These are phyloP conservation scores for Scartelaos histophorus DNA, from an alignment of 2,113 vertebrate genomes.

Conservation along the genomic window DNA sequence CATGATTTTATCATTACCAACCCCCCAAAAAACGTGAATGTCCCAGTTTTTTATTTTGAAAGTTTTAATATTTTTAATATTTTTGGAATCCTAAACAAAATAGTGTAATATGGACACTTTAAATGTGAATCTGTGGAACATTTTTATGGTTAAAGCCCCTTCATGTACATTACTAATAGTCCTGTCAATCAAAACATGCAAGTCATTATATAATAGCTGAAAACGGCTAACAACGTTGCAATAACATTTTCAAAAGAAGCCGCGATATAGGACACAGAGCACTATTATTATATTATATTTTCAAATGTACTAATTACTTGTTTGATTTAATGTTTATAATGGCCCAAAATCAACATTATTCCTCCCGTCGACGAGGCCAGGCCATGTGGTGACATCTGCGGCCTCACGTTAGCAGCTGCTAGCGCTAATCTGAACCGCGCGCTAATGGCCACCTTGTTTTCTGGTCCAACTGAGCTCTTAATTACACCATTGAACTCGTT, in stretches of 20 bases:
- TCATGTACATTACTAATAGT: background rate
- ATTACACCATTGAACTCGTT: constrained; percentile 81
- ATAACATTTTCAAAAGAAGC: too few relatives aligned
- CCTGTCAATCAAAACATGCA: background rate
- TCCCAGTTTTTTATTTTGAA: too few relatives aligned
- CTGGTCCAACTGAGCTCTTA: constrained; percentile 82
- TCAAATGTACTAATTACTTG: background rate
- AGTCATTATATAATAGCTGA: background rate
- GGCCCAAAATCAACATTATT: background rate
- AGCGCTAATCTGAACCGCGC: constrained; percentile 49
- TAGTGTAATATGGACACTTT: too few relatives aligned
- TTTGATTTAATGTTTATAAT: background rate
- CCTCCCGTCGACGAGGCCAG: background rate
- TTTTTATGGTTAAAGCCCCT: too few relatives aligned
- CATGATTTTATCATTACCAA: too few relatives aligned
- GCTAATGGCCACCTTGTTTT: constrained; percentile 76
- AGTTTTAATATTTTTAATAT: too few relatives aligned
- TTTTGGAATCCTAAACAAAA: too few relatives aligned
- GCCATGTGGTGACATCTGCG: constrained; percentile 33
- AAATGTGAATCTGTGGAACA: too few relatives aligned
- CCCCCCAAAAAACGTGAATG: too few relatives aligned
- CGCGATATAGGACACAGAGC: too few relatives aligned
- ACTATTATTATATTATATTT: background rate
- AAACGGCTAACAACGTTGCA: too few relatives aligned
- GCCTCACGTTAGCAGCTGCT: constrained; percentile 58